phyloP scores from a whole-genome alignment of 2,113 vertebrate species.

The Rhegmatorhina hoffmannsi region DNA sequence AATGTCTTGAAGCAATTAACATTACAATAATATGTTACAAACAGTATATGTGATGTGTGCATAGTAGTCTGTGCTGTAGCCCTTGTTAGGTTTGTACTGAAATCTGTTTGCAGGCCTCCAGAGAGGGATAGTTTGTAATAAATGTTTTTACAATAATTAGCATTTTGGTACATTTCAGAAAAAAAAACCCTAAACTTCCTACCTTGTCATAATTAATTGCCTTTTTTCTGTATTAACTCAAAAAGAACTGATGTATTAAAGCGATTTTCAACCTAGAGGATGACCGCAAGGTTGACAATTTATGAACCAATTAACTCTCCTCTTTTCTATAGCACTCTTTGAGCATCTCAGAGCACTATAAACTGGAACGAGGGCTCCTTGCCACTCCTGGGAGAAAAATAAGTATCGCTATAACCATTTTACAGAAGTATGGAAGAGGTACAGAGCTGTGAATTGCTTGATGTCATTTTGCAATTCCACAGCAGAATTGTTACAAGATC shows the following conservation, averaged over 20 bases:
- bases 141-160: constrained; percentile 5
- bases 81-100: neutral
- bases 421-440: neutral
- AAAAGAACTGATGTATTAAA: neutral
- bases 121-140: constrained; percentile 7
- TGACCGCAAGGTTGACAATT: neutral
- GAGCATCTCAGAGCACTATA: neutral
- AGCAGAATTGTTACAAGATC: neutral
- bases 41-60: neutral
- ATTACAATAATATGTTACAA: neutral
- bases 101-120: neutral
- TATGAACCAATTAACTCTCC: constrained; percentile 41
- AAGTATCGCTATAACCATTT: neutral
- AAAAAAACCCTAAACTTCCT: neutral
- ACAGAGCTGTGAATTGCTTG: neutral
- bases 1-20: constrained; percentile 26
- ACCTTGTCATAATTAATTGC: constrained; percentile 27
- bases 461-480: neutral
- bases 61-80: neutral
- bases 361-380: neutral
- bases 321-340: neutral
- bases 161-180: neutral
- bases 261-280: constrained; percentile 23
- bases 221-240: constrained; percentile 24
- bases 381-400: neutral